Percentiles rank a stretch among this genome's conserved stretches.
These are phyloP conservation scores for Dendrocincla tyrannina DNA, from an alignment of 2,797 vertebrate species.

Conservation along the genomic window DNA sequence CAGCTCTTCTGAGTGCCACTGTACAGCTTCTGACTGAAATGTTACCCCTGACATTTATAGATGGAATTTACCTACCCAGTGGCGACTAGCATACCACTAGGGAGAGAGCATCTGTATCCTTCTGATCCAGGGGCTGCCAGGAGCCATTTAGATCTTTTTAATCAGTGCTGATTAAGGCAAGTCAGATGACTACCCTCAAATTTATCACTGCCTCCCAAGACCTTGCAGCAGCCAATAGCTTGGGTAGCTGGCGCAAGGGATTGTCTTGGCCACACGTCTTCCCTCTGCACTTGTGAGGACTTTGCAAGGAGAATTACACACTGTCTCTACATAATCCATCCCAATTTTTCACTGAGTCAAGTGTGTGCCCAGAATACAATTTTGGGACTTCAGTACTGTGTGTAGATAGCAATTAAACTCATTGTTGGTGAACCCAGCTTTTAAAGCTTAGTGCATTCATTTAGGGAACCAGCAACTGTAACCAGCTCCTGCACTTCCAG, in stretches of 20 bases:
- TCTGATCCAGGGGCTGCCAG: conserved; percentile 11
- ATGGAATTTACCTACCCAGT: conserved; percentile 23
- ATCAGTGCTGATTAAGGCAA: conserved; percentile 54
- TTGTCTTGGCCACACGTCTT: neutral
- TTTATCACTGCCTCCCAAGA: conserved; percentile 35
- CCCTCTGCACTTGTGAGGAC: neutral
- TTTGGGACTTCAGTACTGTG: conserved; percentile 3
- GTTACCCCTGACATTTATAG: conserved; percentile 24
- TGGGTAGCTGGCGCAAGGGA: neutral
- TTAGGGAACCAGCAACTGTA: conserved; percentile 17
- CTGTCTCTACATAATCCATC: conserved; percentile 38
- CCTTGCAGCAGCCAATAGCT: neutral
- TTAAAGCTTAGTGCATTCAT: conserved; percentile 18
- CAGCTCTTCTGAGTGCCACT: neutral
- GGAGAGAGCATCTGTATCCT: conserved; percentile 33
- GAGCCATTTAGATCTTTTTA: conserved; percentile 52
- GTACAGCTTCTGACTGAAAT: neutral
- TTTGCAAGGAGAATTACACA: conserved; percentile 44
- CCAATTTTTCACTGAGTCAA: conserved; percentile 36
- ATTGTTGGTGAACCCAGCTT: neutral
- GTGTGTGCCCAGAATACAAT: conserved; percentile 48
- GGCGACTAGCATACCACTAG: neutral
- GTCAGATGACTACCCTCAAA: conserved; percentile 29
- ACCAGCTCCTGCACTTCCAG: neutral
- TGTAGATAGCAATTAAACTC: conserved; percentile 37